Evolutionary conservation across 2,113 vertebrate species (phyloP), one percentile per base, ranked within the genome.

Genomic region (Protobothrops mucrosquamatus): DNA sequence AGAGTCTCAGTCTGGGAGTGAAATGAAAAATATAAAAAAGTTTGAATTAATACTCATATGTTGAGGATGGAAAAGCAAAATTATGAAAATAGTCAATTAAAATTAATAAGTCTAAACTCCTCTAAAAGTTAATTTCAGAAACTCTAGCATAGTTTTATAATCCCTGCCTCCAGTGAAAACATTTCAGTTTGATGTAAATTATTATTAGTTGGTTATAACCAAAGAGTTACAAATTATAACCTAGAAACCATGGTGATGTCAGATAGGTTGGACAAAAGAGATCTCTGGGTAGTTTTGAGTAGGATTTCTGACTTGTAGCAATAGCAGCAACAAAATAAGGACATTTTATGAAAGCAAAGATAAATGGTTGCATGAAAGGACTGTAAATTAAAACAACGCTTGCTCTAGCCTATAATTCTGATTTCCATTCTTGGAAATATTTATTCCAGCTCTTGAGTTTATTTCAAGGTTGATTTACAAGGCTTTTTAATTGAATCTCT

Each of bases 21-120:
- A 74, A 91, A 64, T 93, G 39, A 91, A 61, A 92, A 74, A 29
- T 34, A 89, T 39, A 95, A 94, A 12, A 10, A 92, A 92, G 15
- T 91, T 10, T 91, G 8, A 87, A 92, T 91, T 91, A 1, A 43
- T 43, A 95, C 89, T 69, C 0, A 74, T 91, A 92, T 61, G 29
- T 89, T 93, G 39, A 61, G 15, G 7, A 91, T 56, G 8, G 85
- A 39, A 56, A 91, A 91, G 34, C 23, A n/a, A 57, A 51, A 86
- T 46, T 20, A 57, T 91, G 39, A 86, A 29, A 46, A 34, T n/a
- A 48, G 39, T 15, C 39, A 29, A 22, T n/a, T n/a, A 86, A 26
- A 85, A 85, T 23, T 20, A 90, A 90, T 34, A 64, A n/a, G n/a
- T 4, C 8, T 64, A 29, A 51, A 51, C 26, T 20, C 34, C 20